These are phyloP conservation scores for Melieria omissa DNA, from an alignment of 2,888 invertebrate genomes.

Conservation along the genomic window DNA sequence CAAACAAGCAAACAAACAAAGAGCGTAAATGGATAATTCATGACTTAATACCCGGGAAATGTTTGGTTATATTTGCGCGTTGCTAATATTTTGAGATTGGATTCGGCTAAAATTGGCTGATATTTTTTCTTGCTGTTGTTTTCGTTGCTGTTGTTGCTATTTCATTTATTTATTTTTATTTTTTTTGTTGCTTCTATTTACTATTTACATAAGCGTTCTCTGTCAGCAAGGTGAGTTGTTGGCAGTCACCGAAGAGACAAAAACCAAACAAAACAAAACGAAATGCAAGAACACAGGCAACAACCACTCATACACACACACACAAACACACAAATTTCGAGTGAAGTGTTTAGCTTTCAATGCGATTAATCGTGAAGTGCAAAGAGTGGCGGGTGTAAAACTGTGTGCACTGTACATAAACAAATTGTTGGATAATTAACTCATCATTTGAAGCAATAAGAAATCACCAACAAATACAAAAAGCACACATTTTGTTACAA, in stretches of 20 bases:
- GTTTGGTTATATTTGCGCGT: slow-evolving; percentile 51
- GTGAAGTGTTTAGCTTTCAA: slow-evolving; percentile 20
- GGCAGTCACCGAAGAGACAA: slow-evolving; percentile 18
- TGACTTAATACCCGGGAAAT: slow-evolving; percentile 48
- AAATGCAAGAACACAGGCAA: slow-evolving; percentile 3
- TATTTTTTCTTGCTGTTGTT: slow-evolving; percentile 28
- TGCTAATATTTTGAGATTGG: slow-evolving; percentile 52
- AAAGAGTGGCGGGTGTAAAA: background rate
- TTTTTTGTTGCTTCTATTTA: slow-evolving; percentile 42
- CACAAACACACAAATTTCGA: slow-evolving; percentile 11
- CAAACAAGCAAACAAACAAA: slow-evolving; percentile 40
- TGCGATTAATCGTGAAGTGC: slow-evolving; percentile 23
- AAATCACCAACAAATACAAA: no score
- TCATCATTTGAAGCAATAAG: background rate
- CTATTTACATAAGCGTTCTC: slow-evolving; percentile 57
- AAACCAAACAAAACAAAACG: slow-evolving; percentile 17
- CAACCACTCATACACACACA: background rate
- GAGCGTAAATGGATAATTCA: slow-evolving; percentile 47
- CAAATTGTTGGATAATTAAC: slow-evolving; percentile 7
- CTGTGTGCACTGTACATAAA: background rate
- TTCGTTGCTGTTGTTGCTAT: slow-evolving; percentile 10
- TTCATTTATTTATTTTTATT: background rate
- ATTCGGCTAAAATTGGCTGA: slow-evolving; percentile 45
- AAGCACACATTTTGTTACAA: no score
- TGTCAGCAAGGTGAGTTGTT: slow-evolving; percentile 32